Conservation (phyloP, 2,113 vertebrate genomes). For the Dicerorhinus sumatrensis region DNA sequence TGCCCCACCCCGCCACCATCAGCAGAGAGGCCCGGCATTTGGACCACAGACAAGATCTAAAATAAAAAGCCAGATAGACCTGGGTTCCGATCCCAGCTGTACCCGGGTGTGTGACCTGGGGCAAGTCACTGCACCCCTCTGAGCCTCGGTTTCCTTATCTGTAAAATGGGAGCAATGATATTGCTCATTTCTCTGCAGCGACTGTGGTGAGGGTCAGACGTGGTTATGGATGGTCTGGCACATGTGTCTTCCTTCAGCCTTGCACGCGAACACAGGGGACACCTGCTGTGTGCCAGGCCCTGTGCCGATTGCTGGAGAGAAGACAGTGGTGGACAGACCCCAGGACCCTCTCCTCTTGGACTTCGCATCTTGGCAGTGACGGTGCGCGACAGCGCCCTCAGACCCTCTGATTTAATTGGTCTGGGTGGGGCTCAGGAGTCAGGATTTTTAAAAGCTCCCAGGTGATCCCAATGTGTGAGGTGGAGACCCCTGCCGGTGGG, state of each 20-base stretch:
- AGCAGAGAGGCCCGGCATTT: neutral
- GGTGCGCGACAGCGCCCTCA: neutral
- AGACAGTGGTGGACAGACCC: too few relatives aligned
- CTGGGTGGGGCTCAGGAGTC: neutral
- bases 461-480: neutral
- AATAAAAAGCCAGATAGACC: neutral
- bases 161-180: neutral
- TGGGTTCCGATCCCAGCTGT: neutral
- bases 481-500: neutral
- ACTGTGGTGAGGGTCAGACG: neutral
- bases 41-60: neutral
- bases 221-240: rapidly evolving
- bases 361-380: neutral
- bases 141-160: neutral
- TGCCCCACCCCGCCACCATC: neutral
- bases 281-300: neutral
- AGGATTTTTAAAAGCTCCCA: neutral
- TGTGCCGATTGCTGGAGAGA: neutral
- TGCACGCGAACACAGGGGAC: neutral
- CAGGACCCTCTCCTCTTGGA: neutral
- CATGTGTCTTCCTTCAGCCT: neutral
- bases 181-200: neutral
- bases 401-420: neutral
- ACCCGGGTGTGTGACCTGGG: neutral
- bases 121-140: neutral